Base-by-base conservation (phyloP, 2,113 vertebrate species). In the Solea senegalensis region DNA sequence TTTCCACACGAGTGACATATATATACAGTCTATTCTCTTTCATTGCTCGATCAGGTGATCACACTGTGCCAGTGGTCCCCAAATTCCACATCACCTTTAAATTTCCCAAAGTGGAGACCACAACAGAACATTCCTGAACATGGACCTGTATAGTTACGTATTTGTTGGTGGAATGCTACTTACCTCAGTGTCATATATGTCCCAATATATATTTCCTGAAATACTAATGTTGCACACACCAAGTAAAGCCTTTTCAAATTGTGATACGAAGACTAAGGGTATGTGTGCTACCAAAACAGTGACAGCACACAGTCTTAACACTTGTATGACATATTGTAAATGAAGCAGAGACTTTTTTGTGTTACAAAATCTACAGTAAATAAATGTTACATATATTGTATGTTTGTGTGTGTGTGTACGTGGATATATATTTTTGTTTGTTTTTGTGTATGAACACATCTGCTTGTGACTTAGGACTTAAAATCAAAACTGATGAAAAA, bases 161-260 rank as follows among this genome's bases (percentile, higher is more conserved):
- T 78, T 88, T 78, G 77, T 76, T 52, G 71, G 67, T 72, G 57
- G 58, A 81, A 61, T 60, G 43, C 41, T 59, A 16, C 46, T 74
- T 78, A 68, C 69, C 74, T 85, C 63, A 63, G 4, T 64, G 11
- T 69, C 59, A 44, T 62, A 7, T 64, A 69, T 41, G 64, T 56
- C 34, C 81, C 43, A 8, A 27, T 70, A 74, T 70, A 74, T 45
- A 69, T 64, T 65, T 65, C 21, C 45, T 70, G n/a, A 58, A 67
- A 44, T 54, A 59, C 27, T 70, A 14, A 57, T 64, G 64, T 87
- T 83, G 81, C 83, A 84, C 69, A 82, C 76, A 65, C 81, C 81
- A n/a, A 72, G 44, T 54, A 72, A 76, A 88, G 86, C 84, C 86
- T 89, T 89, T 65, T 75, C 70, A 63, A 63, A 41, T 62, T 54